Conservation (phyloP, 2,797 vertebrate species). For the Discoglossus pictus region DNA sequence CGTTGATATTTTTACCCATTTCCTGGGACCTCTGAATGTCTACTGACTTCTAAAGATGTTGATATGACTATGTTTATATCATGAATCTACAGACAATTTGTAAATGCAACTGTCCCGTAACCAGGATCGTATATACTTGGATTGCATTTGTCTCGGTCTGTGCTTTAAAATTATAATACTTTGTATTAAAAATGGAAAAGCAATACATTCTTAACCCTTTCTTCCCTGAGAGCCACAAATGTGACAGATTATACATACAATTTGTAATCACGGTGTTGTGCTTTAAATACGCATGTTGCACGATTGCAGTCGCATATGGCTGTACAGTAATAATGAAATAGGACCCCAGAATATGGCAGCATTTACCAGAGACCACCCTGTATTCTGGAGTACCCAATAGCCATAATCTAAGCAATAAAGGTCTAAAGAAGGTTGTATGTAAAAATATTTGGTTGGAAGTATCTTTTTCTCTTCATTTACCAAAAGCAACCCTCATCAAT, state of each 20-base stretch:
- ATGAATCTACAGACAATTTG: no score
- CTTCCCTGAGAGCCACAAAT: constrained; percentile 32
- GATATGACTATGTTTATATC: no score
- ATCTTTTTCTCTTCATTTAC: constrained; percentile 41
- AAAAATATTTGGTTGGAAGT: constrained; percentile 19
- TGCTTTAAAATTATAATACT: constrained; percentile 16
- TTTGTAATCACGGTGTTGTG: constrained; percentile 31
- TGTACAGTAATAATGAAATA: neutral
- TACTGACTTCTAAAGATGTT: no score
- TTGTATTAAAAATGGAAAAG: neutral
- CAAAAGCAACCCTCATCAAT: constrained; percentile 31
- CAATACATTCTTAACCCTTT: constrained; percentile 8
- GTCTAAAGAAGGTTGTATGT: constrained; percentile 3
- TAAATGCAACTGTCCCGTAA: no score
- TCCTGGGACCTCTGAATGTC: no score
- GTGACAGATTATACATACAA: constrained; percentile 14
- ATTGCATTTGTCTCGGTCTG: neutral
- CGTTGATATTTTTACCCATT: no score
- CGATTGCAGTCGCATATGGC: neutral
- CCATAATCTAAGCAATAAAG: neutral
- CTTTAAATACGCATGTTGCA: constrained; percentile 9
- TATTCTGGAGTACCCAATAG: neutral
- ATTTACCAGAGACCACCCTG: neutral
- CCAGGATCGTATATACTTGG: no score
- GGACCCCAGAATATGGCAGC: neutral